Base-by-base conservation (phyloP, 2,888 invertebrate species). In the Carcina quercana region DNA sequence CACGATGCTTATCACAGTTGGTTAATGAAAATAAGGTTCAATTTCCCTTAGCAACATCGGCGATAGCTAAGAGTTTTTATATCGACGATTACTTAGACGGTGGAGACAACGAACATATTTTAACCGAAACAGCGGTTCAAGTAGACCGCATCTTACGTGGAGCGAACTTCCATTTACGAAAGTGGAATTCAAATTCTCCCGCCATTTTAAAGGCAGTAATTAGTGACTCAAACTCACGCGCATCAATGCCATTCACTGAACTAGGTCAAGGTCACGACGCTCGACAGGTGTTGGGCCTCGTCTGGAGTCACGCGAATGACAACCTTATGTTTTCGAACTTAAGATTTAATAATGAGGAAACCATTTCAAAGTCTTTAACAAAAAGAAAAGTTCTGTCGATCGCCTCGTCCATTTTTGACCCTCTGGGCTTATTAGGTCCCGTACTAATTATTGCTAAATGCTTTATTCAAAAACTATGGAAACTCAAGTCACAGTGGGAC, bases 151-250 rank as follows among this genome's bases (percentile, higher is more conserved):
- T 32, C 2, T 15, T 39, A 11, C 13, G 13, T 1, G 10, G 13
- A 7, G 39, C 39, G n/a, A 28, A 33, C 7, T 33, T 35, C 14
- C 21, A 31, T 5, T 14, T 34, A 13, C 25, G 33, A 5, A 38
- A 38, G 24, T 37, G 37, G 37, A 34, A 28, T 7, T 37, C 37
- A 2, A 37, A 37, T 14, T 37, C 37, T n/a, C n/a, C 12, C 7
- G 3, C 7, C 7, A 28, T 28, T 10, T 11, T 35, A 14, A 24
- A 24, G 8, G 11, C 12, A 7, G 13, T 30, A 10, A 34, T 8
- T 15, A 26, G n/a, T n/a, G n/a, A n/a, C n/a, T n/a, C n/a, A 25
- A 3, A 8, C 22, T 11, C 22, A 11, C n/a, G 10, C n/a, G 10
- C n/a, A 3, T 10, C 22, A 22, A n/a, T n/a, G 2, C 19, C 11